Conservation (phyloP, 2,113 vertebrate genomes). For the Coracopsis vasa region DNA sequence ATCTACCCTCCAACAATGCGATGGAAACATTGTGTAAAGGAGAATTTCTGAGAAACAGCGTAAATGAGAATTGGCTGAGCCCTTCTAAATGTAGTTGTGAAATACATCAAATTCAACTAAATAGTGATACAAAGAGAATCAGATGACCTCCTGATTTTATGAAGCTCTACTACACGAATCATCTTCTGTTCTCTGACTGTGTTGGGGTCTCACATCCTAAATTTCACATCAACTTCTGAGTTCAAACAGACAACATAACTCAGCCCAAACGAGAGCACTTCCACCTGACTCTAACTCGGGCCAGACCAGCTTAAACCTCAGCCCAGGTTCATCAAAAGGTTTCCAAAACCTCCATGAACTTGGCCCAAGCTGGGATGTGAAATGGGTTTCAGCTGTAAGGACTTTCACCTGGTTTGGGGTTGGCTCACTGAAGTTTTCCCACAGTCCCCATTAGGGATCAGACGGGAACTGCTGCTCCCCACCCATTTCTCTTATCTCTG, state of each 20-base stretch:
- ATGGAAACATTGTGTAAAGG: background rate
- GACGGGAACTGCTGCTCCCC: slow-evolving; percentile 47
- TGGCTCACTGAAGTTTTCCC: slow-evolving; percentile 46
- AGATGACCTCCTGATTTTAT: background rate
- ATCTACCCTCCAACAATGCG: background rate
- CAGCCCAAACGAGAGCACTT: slow-evolving; percentile 15
- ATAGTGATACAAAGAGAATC: background rate
- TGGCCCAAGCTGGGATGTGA: background rate
- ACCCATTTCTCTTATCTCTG: slow-evolving; percentile 39
- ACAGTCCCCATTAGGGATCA: slow-evolving; percentile 18
- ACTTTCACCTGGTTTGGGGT: slow-evolving; percentile 3
- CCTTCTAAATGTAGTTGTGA: background rate
- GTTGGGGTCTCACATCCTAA: slow-evolving; percentile 19
- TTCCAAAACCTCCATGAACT: background rate
- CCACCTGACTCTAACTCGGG: slow-evolving; percentile 20
- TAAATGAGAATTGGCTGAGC: background rate
- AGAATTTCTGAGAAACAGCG: background rate
- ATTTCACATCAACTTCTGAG: background rate
- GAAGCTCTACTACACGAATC: background rate
- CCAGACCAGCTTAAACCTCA: background rate
- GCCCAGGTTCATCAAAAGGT: slow-evolving; percentile 9
- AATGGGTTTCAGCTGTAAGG: background rate
- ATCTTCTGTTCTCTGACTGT: background rate
- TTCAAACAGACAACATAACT: background rate
- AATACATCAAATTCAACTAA: background rate